phyloP scores from a whole-genome alignment of 2,797 vertebrate genomes.

The Notamacropus eugenii region DNA sequence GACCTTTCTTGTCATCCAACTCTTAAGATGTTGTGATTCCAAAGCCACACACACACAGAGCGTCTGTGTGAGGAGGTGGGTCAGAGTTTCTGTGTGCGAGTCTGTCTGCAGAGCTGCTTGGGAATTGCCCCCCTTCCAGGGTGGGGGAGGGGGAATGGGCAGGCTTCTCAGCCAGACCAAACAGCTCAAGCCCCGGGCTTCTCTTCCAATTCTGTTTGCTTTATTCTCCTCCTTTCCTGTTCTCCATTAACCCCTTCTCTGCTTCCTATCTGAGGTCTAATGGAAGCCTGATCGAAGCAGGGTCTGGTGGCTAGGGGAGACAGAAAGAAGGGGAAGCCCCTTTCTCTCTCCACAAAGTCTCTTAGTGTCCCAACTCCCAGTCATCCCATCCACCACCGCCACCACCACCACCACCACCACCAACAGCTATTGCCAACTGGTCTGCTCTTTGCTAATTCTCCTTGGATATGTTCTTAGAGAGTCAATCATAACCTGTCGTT shows the following conservation, averaged over 20 bases:
- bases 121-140: constrained; percentile 66
- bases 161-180: constrained; percentile 78
- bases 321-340: not conserved
- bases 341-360: too few relatives aligned
- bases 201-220: constrained; percentile 75
- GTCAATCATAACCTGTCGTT: not conserved
- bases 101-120: constrained; percentile 48
- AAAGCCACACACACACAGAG: constrained; percentile 1
- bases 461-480: not conserved
- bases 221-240: constrained; percentile 73
- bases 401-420: not conserved
- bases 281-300: constrained; percentile 10
- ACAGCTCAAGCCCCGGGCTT: constrained; percentile 71
- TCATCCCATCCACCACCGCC: not conserved
- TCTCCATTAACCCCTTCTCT: constrained; percentile 73
- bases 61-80: accelerated
- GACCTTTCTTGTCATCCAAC: not conserved
- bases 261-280: not conserved
- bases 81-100: not conserved
- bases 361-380: not conserved
- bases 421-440: not conserved
- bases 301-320: not conserved
- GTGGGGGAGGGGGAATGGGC: constrained; percentile 8
- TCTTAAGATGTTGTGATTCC: not conserved
- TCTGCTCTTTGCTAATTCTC: not conserved